phyloP scores from a whole-genome alignment of 2,113 vertebrate species.

The Oenanthe oenanthe region DNA sequence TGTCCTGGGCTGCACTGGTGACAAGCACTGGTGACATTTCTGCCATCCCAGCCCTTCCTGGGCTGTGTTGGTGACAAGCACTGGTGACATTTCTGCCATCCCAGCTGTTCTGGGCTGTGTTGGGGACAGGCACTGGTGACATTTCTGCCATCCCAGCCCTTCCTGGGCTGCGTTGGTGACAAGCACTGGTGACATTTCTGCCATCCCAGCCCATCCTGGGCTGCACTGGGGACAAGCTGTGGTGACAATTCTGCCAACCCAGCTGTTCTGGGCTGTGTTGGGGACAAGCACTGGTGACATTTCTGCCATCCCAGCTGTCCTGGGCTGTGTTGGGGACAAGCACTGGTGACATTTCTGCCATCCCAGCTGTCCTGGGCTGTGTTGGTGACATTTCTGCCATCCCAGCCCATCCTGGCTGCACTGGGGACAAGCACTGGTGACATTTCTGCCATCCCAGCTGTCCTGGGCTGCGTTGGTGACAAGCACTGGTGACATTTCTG shows the following conservation, averaged over 20 bases:
- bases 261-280: not conserved
- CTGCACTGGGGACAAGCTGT: too few relatives aligned
- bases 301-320: fast-evolving
- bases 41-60: not conserved
- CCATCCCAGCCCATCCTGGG: not conserved
- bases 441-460: not conserved
- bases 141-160: fast-evolving
- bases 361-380: not conserved
- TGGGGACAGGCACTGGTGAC: fast-evolving
- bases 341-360: fast-evolving
- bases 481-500: fast-evolving
- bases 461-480: not conserved
- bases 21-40: fast-evolving
- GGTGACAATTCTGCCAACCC: too few relatives aligned
- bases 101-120: too few relatives aligned
- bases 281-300: not conserved
- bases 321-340: not conserved
- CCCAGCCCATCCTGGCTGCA: not conserved
- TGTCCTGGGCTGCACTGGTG: not conserved
- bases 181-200: not conserved
- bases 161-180: not conserved
- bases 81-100: not conserved
- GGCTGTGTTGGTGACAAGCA: not conserved
- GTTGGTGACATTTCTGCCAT: not conserved
- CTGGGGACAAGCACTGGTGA: not conserved